Percentiles rank a stretch among this genome's conserved stretches.
Conservation (phyloP, 1,140 invertebrate species). For the Camponotus vicinus region DNA sequence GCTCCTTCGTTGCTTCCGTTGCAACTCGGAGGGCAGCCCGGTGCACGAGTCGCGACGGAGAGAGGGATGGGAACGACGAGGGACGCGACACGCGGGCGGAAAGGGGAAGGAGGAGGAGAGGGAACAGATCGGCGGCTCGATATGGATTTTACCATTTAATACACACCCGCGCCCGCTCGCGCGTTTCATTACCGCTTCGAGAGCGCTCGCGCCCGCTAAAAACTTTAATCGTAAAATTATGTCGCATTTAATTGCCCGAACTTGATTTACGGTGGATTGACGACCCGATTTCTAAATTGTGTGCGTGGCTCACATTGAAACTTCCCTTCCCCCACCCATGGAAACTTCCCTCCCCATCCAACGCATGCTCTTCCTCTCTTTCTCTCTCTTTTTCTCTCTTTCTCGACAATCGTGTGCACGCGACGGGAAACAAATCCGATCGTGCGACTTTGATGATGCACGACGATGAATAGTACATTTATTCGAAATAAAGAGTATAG, state of each 20-base stretch:
- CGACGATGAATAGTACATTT: neutral
- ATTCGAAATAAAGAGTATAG: neutral
- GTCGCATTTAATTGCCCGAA: slow-evolving; percentile 77
- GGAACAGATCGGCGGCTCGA: slow-evolving; percentile 33
- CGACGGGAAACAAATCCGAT: slow-evolving; percentile 31
- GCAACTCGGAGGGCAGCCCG: slow-evolving; percentile 12
- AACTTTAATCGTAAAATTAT: slow-evolving; percentile 77
- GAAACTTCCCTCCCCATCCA: neutral
- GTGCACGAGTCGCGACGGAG: slow-evolving; percentile 6
- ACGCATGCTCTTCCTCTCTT: neutral
- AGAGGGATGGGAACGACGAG: neutral
- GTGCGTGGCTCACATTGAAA: slow-evolving; percentile 55
- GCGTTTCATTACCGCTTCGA: slow-evolving; percentile 56
- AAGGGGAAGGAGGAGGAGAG: neutral
- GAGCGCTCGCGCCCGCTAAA: slow-evolving; percentile 68
- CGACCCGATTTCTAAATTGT: slow-evolving; percentile 77
- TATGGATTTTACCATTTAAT: slow-evolving; percentile 73
- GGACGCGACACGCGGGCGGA: neutral
- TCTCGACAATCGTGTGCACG: neutral
- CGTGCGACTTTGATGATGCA: slow-evolving; percentile 8
- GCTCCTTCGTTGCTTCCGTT: slow-evolving; percentile 61
- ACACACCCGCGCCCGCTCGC: slow-evolving; percentile 49
- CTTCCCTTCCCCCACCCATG: neutral
- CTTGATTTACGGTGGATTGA: slow-evolving; percentile 78
- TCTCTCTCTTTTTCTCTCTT: neutral